Percentiles rank a stretch among this genome's conserved stretches.
Conservation (phyloP, 2,797 vertebrate genomes). For the Gymnodraco acuticeps region DNA sequence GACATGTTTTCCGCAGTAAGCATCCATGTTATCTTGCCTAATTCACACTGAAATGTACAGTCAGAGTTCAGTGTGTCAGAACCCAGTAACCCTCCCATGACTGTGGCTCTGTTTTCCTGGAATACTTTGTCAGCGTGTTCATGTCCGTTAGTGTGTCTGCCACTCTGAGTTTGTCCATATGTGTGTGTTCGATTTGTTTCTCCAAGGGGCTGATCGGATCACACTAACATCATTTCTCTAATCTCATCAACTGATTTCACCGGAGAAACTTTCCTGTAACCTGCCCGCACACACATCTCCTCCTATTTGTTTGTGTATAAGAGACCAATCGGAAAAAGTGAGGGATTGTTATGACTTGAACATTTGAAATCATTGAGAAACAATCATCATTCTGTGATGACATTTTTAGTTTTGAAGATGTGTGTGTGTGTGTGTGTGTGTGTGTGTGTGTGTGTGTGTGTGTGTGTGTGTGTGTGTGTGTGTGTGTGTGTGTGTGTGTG, state of each 20-base stretch:
- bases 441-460: too few species aligned
- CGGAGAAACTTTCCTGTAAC: slow-evolving; percentile 38
- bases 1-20: slow-evolving; percentile 8
- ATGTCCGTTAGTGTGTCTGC: not conserved
- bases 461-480: not conserved
- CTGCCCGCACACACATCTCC: slow-evolving; percentile 3
- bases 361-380: too few species aligned
- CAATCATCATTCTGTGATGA: too few species aligned
- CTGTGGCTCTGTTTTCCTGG: slow-evolving; percentile 49
- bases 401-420: too few species aligned
- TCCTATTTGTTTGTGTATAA: slow-evolving; percentile 16
- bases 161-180: slow-evolving; percentile 6
- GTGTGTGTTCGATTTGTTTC: slow-evolving; percentile 15
- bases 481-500: too few species aligned
- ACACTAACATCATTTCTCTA: slow-evolving; percentile 67
- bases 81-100: slow-evolving; percentile 64
- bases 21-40: slow-evolving; percentile 4
- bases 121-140: slow-evolving; percentile 19
- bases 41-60: slow-evolving; percentile 15
- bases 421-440: too few species aligned
- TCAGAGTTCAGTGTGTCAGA: slow-evolving; percentile 70
- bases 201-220: slow-evolving; percentile 64
- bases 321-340: slow-evolving; percentile 21
- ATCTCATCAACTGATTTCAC: slow-evolving; percentile 65
- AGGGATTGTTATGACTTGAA: slow-evolving; percentile 28